These are phyloP conservation scores for Leptopilina drosophilae DNA, from an alignment of 2,888 invertebrate species.

Conservation along the genomic window DNA sequence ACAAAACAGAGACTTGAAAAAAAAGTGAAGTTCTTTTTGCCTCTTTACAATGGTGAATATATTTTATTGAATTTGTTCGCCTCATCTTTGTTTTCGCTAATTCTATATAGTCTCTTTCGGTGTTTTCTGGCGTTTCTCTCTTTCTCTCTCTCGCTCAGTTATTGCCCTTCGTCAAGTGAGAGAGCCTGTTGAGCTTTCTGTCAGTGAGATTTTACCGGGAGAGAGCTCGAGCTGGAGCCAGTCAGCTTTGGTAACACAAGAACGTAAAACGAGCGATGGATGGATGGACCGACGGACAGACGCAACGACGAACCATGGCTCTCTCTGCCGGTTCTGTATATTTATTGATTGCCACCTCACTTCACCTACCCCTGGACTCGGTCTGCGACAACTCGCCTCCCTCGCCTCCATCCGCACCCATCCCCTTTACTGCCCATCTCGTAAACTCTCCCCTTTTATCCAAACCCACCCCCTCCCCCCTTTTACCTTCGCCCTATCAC, in stretches of 20 bases:
- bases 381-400: constrained; percentile 39
- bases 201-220: constrained; percentile 36
- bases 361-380: constrained; percentile 67
- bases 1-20: too few relatives aligned
- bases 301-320: constrained; percentile 61
- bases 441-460: constrained; percentile 37
- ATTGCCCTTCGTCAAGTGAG: constrained; percentile 23
- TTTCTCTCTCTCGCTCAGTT: background rate
- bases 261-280: constrained; percentile 56
- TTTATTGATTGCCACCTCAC: constrained; percentile 77
- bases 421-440: constrained; percentile 46
- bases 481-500: constrained; percentile 42
- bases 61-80: too few relatives aligned
- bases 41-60: too few relatives aligned
- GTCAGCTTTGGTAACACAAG: constrained; percentile 66
- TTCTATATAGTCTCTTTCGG: too few relatives aligned
- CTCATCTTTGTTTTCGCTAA: too few relatives aligned
- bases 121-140: background rate
- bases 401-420: constrained; percentile 5
- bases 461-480: constrained; percentile 16
- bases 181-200: constrained; percentile 46
- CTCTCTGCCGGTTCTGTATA: constrained; percentile 72
- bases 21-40: too few relatives aligned
- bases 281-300: constrained; percentile 57
- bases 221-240: constrained; percentile 5